These are phyloP conservation scores for Homarus americanus DNA, from an alignment of 1,140 invertebrate species.

Conservation along the genomic window DNA sequence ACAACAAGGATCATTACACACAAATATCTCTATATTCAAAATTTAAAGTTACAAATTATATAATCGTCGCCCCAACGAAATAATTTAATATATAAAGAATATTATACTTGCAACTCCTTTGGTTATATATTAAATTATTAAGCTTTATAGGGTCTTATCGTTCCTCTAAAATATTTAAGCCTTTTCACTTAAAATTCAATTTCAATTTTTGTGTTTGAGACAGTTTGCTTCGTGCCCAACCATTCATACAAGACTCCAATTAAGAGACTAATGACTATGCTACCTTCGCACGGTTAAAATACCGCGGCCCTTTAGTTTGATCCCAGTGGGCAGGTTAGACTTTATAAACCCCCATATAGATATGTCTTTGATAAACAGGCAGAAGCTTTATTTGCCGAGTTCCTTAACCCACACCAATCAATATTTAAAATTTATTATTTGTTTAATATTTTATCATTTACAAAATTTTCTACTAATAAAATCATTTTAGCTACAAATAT, in stretches of 20 bases:
- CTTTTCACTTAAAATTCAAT: conserved; percentile 64
- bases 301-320: conserved; percentile 44
- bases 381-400: neutral
- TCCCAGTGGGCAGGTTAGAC: conserved; percentile 9
- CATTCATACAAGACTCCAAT: conserved; percentile 48
- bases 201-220: conserved; percentile 10
- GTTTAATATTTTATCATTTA: too few relatives aligned
- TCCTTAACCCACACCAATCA: too few relatives aligned
- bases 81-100: neutral
- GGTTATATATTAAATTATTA: conserved; percentile 79
- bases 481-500: too few relatives aligned
- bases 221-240: conserved; percentile 35
- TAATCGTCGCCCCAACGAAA: conserved; percentile 45
- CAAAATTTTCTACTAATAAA: too few relatives aligned
- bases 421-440: too few relatives aligned
- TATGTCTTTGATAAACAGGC: conserved; percentile 40
- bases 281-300: conserved; percentile 38
- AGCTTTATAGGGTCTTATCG: conserved; percentile 82
- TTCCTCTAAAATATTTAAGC: conserved; percentile 82
- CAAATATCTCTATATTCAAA: conserved; percentile 75
- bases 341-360: conserved; percentile 22
- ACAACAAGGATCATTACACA: conserved; percentile 76
- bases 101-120: conserved; percentile 74
- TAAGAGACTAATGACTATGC: conserved; percentile 49
- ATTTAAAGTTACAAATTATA: conserved; percentile 19